Evolutionary conservation across 1,140 invertebrate genomes (phyloP).

Genomic region (Lordiphosa mommai): DNA sequence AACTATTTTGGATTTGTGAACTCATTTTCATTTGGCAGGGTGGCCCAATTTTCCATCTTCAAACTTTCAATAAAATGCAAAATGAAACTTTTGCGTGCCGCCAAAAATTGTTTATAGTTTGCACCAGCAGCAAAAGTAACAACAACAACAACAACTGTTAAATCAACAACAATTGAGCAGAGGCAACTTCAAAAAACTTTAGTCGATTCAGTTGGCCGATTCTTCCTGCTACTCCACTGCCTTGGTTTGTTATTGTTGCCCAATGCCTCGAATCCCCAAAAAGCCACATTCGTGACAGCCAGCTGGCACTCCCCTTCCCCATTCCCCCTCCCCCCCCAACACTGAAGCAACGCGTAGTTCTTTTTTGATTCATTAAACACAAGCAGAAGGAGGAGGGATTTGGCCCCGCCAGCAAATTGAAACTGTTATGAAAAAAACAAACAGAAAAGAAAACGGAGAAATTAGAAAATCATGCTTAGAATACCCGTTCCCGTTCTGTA

Average conservation of each 20-base stretch:
- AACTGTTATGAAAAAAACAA: slow-evolving; percentile 24
- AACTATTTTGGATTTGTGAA: neutral
- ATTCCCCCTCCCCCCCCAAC: neutral
- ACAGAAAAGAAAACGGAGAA: slow-evolving; percentile 11
- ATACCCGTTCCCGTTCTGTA: slow-evolving; percentile 18
- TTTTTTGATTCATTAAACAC: slow-evolving; percentile 63
- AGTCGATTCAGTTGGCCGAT: slow-evolving; percentile 64
- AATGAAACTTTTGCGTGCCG: slow-evolving; percentile 71
- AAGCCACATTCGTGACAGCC: slow-evolving; percentile 62
- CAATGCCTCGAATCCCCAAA: slow-evolving; percentile 33
- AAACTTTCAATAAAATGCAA: slow-evolving; percentile 59
- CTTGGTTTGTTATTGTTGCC: slow-evolving; percentile 39
- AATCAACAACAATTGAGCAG: slow-evolving; percentile 42
- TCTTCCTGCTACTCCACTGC: slow-evolving; percentile 56
- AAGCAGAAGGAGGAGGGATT: slow-evolving; percentile 3
- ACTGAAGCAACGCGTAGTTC: slow-evolving; percentile 6
- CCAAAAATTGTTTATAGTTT: slow-evolving; percentile 70
- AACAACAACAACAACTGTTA: slow-evolving; percentile 28
- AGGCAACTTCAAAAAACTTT: slow-evolving; percentile 60
- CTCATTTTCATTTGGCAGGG: slow-evolving; percentile 6
- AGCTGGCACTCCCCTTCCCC: slow-evolving; percentile 30
- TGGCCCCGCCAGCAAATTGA: slow-evolving; percentile 32
- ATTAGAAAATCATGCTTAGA: slow-evolving; percentile 65
- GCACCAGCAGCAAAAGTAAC: slow-evolving; percentile 19
- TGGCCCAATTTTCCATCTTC: slow-evolving; percentile 1